Evolutionary conservation across 2,113 vertebrate genomes (phyloP).

Genomic region (Calcarius ornatus): DNA sequence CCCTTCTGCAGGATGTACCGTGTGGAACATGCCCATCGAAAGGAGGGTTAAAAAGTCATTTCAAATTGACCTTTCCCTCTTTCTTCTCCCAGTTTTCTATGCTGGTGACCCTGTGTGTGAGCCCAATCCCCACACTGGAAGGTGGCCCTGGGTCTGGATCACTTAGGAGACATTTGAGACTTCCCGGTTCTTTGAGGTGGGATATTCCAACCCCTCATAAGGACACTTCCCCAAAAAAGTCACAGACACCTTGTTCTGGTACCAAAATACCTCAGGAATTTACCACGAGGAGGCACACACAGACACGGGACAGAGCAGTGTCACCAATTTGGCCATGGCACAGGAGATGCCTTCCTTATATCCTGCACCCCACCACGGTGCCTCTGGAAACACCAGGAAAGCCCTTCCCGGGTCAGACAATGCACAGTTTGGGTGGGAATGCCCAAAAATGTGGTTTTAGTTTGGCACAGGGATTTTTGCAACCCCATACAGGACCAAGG

Average conservation of each 20-base stretch:
- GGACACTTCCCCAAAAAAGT: background rate
- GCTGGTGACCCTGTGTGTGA: rapidly evolving
- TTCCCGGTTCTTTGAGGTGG: background rate
- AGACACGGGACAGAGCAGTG: background rate
- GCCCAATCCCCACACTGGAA: background rate
- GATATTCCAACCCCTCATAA: background rate
- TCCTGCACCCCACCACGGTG: rapidly evolving
- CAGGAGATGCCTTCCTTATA: rapidly evolving
- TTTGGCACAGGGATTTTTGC: background rate
- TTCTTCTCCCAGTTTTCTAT: background rate
- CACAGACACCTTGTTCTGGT: background rate
- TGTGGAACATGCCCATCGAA: background rate
- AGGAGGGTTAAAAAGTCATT: background rate
- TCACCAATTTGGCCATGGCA: background rate
- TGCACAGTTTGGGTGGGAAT: rapidly evolving
- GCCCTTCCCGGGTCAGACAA: background rate
- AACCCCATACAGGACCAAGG: background rate
- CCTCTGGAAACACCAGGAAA: background rate
- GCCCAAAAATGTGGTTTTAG: background rate
- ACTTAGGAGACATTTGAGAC: background rate
- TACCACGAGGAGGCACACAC: background rate
- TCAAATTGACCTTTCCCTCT: background rate
- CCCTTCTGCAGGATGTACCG: rapidly evolving
- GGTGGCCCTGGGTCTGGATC: background rate
- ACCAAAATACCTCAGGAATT: background rate